Evolutionary conservation across 2,797 vertebrate genomes (phyloP), one percentile per base, ranked within the genome.

Genomic region (Alosa sapidissima): DNA sequence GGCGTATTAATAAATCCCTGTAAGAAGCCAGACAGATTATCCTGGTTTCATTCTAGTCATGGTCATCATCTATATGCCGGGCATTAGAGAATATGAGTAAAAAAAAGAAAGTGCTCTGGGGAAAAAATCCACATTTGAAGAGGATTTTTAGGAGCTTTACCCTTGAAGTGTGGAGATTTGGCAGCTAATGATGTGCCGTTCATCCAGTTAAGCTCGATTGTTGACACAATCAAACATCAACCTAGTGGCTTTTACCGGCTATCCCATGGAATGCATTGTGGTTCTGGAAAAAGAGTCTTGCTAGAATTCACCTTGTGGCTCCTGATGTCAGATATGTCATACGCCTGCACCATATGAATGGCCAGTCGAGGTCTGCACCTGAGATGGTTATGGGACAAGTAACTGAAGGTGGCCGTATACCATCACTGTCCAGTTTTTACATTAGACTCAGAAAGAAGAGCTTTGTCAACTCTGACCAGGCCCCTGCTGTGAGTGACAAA

Each of bases 391-490:
- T 41, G 13, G 33, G 28, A 68, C 65, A 13, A 28, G 60, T 28
- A 24, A 65, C n/a, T 5, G 65, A 33, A 28, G 28, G 65, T 72
- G 65, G 28, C 60, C 5, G 4, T 68, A 3, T 75, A 75, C 36
- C 28, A 28, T 16, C 33, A 75, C 68, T 7, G 33, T 36, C 33
- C 7, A 72, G 11, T 75, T 19, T 19, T 36, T 36, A 75, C 36
- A 75, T 58, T 58, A 16, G 55, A 58, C 55, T 58, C 55, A 19
- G 11, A 75, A 13, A 75, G 16, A 7, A 21, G 41, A 21, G 72
- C 72, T 78, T 78, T 47, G 72, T 78, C 72, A 78, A 47, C 41
- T 78, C 72, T 78, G 72, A 8, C 36, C 41, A 75, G 68, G 68
- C 41, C 68, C 13, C 68, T 75, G 36, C 36, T 19, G 68, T 75